These are phyloP conservation scores for Dromius quadrimaculatus DNA, from an alignment of 2,888 invertebrate species.

Conservation along the genomic window DNA sequence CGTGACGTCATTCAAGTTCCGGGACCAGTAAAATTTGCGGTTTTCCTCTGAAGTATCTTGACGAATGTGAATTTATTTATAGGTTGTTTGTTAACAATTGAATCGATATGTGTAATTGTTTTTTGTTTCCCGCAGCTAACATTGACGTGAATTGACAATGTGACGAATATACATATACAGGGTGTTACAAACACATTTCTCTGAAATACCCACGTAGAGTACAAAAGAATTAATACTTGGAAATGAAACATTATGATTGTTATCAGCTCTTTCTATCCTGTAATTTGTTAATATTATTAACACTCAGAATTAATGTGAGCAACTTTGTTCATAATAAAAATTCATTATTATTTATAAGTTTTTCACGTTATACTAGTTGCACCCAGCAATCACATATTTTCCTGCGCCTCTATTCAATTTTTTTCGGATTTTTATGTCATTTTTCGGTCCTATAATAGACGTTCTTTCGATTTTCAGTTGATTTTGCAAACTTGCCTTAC, in stretches of 20 bases:
- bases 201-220: constrained; percentile 25
- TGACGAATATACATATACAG: constrained; percentile 26
- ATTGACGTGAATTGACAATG: constrained; percentile 15
- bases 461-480: too few relatives aligned
- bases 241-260: constrained; percentile 33
- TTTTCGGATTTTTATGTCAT: too few relatives aligned
- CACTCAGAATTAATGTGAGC: constrained; percentile 12
- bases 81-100: constrained; percentile 25
- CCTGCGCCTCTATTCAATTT: too few relatives aligned
- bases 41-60: constrained; percentile 14
- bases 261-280: constrained; percentile 13
- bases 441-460: too few relatives aligned
- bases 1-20: constrained; percentile 21
- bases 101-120: constrained; percentile 17
- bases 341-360: constrained; percentile 13
- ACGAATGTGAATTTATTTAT: constrained; percentile 23
- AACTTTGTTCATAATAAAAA: constrained; percentile 18
- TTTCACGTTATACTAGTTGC: too few relatives aligned
- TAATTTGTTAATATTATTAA: constrained; percentile 34
- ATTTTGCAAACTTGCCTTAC: too few relatives aligned
- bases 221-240: constrained; percentile 26
- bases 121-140: constrained; percentile 21
- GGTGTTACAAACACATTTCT: constrained; percentile 10
- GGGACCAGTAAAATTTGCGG: constrained; percentile 25
- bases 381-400: too few relatives aligned